These are phyloP conservation scores for Oreochromis spilurus DNA, from an alignment of 2,113 vertebrate genomes.

Conservation along the genomic window DNA sequence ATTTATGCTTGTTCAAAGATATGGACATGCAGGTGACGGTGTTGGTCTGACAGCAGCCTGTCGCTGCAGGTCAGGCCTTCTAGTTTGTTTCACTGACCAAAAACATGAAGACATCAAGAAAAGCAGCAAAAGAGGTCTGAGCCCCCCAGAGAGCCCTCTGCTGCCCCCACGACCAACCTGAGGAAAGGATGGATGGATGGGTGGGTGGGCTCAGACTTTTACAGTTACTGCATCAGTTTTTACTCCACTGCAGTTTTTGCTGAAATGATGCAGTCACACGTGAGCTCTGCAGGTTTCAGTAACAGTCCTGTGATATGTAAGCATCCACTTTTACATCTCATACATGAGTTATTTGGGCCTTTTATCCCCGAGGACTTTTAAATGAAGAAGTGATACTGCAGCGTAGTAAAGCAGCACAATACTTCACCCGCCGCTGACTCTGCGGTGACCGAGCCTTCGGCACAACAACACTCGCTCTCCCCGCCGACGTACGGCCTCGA, in stretches of 20 bases:
- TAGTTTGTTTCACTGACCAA: not conserved
- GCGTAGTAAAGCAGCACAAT: not conserved
- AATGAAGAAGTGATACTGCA: not conserved
- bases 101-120: accelerated
- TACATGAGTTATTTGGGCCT: not conserved
- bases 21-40: not conserved
- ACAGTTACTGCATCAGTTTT: not conserved
- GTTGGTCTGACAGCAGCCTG: not conserved
- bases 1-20: not conserved
- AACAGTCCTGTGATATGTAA: not conserved
- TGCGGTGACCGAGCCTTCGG: not conserved
- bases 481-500: not conserved
- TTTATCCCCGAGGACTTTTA: not conserved
- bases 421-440: accelerated
- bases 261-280: not conserved
- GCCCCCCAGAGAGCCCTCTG: not conserved
- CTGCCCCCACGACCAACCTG: accelerated
- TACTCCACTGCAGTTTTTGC: not conserved
- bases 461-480: not conserved
- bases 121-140: not conserved
- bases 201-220: accelerated
- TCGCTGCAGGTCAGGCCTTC: not conserved
- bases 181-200: not conserved
- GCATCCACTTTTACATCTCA: not conserved
- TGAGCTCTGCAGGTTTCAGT: not conserved